Evolutionary conservation across 2,888 invertebrate genomes (phyloP).

Genomic region (Apoderus coryli): DNA sequence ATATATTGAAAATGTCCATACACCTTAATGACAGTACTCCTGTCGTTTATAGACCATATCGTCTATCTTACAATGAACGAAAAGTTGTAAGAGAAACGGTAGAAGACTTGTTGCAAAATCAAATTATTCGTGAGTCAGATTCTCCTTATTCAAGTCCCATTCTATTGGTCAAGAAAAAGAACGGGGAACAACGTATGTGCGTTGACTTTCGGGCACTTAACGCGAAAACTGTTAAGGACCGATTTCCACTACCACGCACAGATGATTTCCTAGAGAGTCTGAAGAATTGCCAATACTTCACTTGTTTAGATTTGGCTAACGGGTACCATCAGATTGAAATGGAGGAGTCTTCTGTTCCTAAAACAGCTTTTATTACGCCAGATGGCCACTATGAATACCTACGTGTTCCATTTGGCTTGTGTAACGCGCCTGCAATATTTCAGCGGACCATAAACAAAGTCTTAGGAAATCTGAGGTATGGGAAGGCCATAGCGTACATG

Average conservation of each 20-base stretch:
- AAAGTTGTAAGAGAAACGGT: conserved; percentile 17
- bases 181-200: conserved; percentile 19
- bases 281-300: conserved; percentile 19
- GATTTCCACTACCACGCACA: conserved; percentile 24
- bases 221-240: conserved; percentile 21
- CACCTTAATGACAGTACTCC: conserved; percentile 20
- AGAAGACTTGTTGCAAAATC: conserved; percentile 15
- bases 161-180: conserved; percentile 16
- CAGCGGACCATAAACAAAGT: conserved; percentile 14
- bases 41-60: conserved; percentile 20
- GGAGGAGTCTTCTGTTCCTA: conserved; percentile 16
- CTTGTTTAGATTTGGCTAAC: conserved; percentile 21
- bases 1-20: conserved; percentile 13
- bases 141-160: conserved; percentile 20
- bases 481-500: conserved; percentile 9
- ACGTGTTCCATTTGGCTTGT: conserved; percentile 25
- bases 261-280: conserved; percentile 23
- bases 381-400: conserved; percentile 24
- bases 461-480: conserved; percentile 9
- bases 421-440: too few relatives aligned
- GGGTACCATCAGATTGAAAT: conserved; percentile 25
- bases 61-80: conserved; percentile 18
- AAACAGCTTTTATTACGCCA: too few relatives aligned
- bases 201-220: conserved; percentile 25
- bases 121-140: conserved; percentile 19